Conservation (phyloP, 1,140 invertebrate genomes). For the Eriocheir sinensis region DNA sequence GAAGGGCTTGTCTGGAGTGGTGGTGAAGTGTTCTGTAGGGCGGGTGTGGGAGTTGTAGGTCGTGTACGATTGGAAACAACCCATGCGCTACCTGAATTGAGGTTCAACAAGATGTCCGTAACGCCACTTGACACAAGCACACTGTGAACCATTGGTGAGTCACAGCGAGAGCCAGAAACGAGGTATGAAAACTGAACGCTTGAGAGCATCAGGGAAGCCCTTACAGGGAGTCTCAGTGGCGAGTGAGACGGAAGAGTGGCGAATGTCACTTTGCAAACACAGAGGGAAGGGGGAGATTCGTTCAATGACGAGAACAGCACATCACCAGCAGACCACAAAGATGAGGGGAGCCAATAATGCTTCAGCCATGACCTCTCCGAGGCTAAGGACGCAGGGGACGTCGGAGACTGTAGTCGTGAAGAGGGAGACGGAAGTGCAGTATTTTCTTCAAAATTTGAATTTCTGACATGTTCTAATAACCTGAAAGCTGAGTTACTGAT, state of each 20-base stretch:
- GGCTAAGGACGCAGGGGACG: background rate
- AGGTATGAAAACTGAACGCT: background rate
- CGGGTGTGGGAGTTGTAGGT: background rate
- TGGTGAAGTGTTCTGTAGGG: background rate
- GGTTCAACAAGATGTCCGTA: background rate
- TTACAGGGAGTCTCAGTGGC: background rate
- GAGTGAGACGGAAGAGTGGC: background rate
- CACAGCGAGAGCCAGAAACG: background rate
- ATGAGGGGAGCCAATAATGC: background rate
- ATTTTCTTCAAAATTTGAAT: constrained; percentile 15
- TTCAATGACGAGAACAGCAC: background rate
- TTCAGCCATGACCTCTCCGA: no score
- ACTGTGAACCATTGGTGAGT: background rate
- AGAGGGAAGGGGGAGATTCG: background rate
- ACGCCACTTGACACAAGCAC: background rate
- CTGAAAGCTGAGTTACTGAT: background rate
- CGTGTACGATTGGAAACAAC: background rate
- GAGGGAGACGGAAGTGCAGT: background rate
- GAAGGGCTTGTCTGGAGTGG: background rate
- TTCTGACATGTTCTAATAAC: background rate
- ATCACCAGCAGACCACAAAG: background rate
- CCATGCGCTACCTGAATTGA: background rate
- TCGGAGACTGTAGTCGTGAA: background rate
- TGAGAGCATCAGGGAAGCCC: background rate
- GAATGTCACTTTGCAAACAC: background rate